These are phyloP conservation scores for Antheraea mylitta DNA, from an alignment of 1,140 invertebrate genomes.

Conservation along the genomic window DNA sequence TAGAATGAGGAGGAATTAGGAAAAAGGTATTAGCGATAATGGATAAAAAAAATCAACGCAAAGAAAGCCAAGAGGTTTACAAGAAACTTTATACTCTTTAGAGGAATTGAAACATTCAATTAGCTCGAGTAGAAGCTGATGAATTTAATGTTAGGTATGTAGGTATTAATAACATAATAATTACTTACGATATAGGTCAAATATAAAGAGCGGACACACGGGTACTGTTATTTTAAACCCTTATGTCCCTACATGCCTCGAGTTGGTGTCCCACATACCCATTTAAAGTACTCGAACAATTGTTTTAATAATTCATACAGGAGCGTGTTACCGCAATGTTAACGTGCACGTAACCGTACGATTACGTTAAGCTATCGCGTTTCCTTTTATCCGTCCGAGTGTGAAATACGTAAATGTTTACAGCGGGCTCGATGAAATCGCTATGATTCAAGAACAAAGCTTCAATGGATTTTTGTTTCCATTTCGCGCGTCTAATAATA, in stretches of 20 bases:
- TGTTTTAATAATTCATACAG: slow-evolving; percentile 7
- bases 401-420: slow-evolving; percentile 4
- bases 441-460: not conserved
- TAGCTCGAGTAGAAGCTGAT: too few species aligned
- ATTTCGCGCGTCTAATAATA: too few species aligned
- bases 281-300: slow-evolving; percentile 1
- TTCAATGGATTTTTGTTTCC: too few species aligned
- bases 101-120: too few species aligned
- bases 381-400: slow-evolving; percentile 12
- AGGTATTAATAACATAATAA: too few species aligned
- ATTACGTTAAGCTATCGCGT: slow-evolving; percentile 9
- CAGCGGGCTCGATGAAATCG: not conserved
- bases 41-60: too few species aligned
- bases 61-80: too few species aligned
- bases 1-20: too few species aligned
- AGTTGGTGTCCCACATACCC: slow-evolving; percentile 11
- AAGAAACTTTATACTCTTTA: too few species aligned
- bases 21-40: too few species aligned
- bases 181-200: too few species aligned
- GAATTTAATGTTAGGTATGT: too few species aligned
- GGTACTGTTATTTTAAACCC: slow-evolving; percentile 4
- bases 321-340: slow-evolving; percentile 7
- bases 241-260: not conserved
- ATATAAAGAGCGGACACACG: not conserved
- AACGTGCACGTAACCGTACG: not conserved